Evolutionary conservation across 2,113 vertebrate species (phyloP).

Genomic region (Cinclus mexicanus): DNA sequence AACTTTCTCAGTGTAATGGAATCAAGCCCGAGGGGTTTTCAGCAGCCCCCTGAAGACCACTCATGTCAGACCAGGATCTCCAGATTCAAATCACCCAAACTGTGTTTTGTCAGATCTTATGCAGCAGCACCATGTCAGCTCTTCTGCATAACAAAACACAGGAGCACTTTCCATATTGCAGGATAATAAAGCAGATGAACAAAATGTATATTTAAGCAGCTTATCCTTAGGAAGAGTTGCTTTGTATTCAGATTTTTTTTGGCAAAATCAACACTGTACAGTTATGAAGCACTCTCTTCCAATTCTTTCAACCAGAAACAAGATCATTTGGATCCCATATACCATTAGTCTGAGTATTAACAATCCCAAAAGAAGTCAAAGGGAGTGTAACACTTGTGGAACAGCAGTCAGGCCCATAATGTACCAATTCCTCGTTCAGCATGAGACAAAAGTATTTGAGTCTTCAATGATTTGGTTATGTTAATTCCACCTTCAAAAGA

Average conservation of each 20-base stretch:
- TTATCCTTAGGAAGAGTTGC: neutral
- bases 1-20: neutral
- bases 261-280: neutral
- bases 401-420: neutral
- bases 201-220: neutral
- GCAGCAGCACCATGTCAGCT: neutral
- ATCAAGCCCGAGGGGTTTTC: neutral
- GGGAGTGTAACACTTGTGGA: neutral
- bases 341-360: neutral
- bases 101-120: neutral
- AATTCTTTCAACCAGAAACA: neutral
- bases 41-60: neutral
- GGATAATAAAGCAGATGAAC: neutral
- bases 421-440: neutral
- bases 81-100: neutral
- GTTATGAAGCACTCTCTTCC: neutral
- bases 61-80: neutral
- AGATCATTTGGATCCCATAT: neutral
- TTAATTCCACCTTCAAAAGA: neutral
- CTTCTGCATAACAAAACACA: neutral
- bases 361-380: neutral
- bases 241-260: neutral
- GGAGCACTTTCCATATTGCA: neutral
- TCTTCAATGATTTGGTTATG: neutral
- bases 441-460: neutral